Evolutionary conservation across 2,888 invertebrate genomes (phyloP).

Genomic region (Archips xylosteana): DNA sequence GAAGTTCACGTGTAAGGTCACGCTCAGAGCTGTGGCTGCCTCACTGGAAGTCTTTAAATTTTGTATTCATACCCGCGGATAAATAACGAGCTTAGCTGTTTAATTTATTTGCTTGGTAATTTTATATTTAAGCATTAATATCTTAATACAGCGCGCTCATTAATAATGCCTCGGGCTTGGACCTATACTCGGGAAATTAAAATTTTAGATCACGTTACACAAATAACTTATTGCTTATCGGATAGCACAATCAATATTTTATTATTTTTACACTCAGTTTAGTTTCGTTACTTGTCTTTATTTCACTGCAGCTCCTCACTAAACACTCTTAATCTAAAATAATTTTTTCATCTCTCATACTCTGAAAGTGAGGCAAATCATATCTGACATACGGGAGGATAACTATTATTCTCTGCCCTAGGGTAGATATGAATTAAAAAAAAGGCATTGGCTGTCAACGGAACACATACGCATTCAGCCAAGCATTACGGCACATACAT

Average conservation of each 20-base stretch:
- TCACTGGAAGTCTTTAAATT: slow-evolving; percentile 34
- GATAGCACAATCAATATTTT: background rate
- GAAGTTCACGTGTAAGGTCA: slow-evolving; percentile 60
- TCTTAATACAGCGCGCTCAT: slow-evolving; percentile 44
- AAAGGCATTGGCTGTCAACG: too few species aligned
- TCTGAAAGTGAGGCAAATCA: too few species aligned
- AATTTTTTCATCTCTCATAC: too few species aligned
- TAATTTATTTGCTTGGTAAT: slow-evolving; percentile 45
- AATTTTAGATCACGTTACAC: slow-evolving; percentile 40
- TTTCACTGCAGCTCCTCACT: background rate
- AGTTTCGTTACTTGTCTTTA: background rate
- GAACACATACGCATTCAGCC: too few species aligned
- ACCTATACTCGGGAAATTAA: slow-evolving; percentile 27
- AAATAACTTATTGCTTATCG: slow-evolving; percentile 29
- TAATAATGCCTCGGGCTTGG: slow-evolving; percentile 36
- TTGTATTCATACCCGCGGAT: slow-evolving; percentile 30
- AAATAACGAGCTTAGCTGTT: slow-evolving; percentile 36
- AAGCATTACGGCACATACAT: too few species aligned
- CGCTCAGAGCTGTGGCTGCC: slow-evolving; percentile 9
- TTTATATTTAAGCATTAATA: slow-evolving; percentile 44
- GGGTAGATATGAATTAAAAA: too few species aligned
- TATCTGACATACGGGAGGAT: too few species aligned
- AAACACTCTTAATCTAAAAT: too few species aligned
- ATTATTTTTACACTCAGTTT: background rate
- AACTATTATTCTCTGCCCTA: too few species aligned